phyloP scores from a whole-genome alignment of 2,797 vertebrate genomes.

The Pangasius larnaudii region DNA sequence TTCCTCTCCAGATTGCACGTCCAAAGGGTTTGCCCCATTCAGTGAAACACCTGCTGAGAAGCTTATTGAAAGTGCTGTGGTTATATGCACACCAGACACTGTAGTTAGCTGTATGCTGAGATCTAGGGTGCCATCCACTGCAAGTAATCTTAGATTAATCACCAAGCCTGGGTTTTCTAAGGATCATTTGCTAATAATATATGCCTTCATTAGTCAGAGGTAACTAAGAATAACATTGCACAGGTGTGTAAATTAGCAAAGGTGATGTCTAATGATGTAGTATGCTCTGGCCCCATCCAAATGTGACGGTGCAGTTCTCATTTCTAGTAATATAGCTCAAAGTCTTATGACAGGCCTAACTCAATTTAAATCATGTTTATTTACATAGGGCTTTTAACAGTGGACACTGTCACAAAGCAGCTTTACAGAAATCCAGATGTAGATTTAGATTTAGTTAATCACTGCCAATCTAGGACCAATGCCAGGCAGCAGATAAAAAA shows the following conservation, averaged over 20 bases:
- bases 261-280: not conserved
- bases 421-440: not conserved
- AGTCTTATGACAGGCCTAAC: not conserved
- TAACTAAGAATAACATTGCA: not conserved
- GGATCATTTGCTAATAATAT: not conserved
- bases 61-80: not conserved
- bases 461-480: not conserved
- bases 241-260: not conserved
- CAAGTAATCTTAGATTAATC: not conserved
- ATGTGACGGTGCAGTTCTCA: not conserved
- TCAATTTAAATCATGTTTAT: not conserved
- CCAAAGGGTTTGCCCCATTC: not conserved
- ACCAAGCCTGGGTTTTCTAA: not conserved
- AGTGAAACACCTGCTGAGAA: not conserved
- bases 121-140: not conserved
- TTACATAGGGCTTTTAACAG: not conserved
- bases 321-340: not conserved
- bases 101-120: not conserved
- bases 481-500: not conserved
- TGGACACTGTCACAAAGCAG: not conserved
- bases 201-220: not conserved
- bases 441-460: conserved; percentile 4
- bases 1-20: not conserved
- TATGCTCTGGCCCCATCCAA: not conserved
- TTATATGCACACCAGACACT: not conserved